Conservation (phyloP, 2,888 invertebrate genomes). For the Halocaridina rubra region DNA sequence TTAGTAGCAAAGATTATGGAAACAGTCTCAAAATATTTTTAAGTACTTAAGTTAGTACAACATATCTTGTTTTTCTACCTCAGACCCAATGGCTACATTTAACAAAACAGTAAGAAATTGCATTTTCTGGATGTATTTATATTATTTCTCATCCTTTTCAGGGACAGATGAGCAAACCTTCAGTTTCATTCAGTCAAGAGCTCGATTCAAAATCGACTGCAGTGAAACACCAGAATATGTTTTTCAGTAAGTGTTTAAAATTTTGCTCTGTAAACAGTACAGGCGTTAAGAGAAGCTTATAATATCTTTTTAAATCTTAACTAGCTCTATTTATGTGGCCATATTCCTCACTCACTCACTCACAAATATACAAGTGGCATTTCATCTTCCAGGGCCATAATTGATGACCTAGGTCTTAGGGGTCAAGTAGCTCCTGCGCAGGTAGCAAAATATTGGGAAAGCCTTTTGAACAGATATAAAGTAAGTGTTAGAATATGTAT, state of each 20-base stretch:
- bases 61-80: no score
- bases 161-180: conserved; percentile 50
- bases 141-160: not conserved
- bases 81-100: no score
- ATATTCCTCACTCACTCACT: not conserved
- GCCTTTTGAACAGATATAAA: conserved; percentile 42
- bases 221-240: conserved; percentile 47
- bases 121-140: not conserved
- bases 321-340: not conserved
- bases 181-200: conserved; percentile 46
- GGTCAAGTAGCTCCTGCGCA: conserved; percentile 29
- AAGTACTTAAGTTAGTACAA: not conserved
- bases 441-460: conserved; percentile 42
- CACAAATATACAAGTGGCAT: not conserved
- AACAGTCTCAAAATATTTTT: not conserved
- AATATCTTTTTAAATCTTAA: not conserved
- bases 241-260: conserved; percentile 54
- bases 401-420: conserved; percentile 49
- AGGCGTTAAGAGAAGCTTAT: no score
- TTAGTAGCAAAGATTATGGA: no score
- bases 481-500: conserved; percentile 10
- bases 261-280: no score
- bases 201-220: conserved; percentile 23
- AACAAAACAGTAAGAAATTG: no score
- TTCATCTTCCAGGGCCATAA: conserved; percentile 32